phyloP scores from a whole-genome alignment of 2,797 vertebrate species.

The Trachops cirrhosus region DNA sequence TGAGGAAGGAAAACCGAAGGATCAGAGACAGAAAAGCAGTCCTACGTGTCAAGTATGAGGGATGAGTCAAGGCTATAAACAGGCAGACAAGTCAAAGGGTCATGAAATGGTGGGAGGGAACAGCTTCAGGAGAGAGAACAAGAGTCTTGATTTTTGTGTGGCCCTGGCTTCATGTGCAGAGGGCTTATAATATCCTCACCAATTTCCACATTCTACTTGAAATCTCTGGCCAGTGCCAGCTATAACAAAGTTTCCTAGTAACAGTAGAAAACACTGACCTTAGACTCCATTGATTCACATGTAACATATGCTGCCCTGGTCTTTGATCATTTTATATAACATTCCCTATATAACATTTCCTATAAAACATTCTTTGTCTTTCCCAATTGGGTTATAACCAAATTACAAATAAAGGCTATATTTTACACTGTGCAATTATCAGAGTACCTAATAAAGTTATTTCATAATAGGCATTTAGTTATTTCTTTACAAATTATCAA shows the following conservation, averaged over 20 bases:
- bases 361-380: conserved; percentile 9
- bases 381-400: neutral
- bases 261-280: neutral
- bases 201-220: neutral
- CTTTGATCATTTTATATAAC: conserved; percentile 26
- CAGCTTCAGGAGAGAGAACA: neutral
- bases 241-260: neutral
- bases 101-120: neutral
- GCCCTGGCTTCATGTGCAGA: neutral
- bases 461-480: conserved; percentile 1
- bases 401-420: neutral
- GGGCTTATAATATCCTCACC: neutral
- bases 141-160: neutral
- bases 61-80: conserved; percentile 30
- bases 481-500: conserved; percentile 32
- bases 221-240: neutral
- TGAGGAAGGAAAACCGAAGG: conserved; percentile 47
- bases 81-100: conserved; percentile 27
- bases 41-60: conserved; percentile 24
- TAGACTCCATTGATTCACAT: neutral
- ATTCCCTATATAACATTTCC: conserved; percentile 35
- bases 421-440: neutral
- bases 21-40: conserved; percentile 36
- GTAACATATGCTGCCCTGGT: neutral
- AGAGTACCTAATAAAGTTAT: neutral